Conservation (phyloP, 2,113 vertebrate genomes). For the Rafetus swinhoei region DNA sequence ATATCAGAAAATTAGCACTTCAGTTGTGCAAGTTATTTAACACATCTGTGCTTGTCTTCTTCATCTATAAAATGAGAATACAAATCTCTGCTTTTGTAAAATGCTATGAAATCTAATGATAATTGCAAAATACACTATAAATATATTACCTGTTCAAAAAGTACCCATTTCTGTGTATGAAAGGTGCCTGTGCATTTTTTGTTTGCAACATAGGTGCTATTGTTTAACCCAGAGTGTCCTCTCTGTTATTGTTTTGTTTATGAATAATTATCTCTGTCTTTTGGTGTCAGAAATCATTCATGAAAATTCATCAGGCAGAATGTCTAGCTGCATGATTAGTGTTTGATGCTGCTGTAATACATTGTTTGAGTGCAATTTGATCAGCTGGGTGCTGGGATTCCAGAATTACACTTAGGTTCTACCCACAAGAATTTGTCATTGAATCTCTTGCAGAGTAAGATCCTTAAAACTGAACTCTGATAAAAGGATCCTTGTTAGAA, state of each 20-base stretch:
- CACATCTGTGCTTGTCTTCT: background rate
- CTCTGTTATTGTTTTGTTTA: background rate
- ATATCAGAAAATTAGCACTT: background rate
- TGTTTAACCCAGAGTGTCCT: background rate
- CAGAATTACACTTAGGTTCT: background rate
- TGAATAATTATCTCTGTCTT: background rate
- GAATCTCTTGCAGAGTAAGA: background rate
- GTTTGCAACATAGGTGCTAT: background rate
- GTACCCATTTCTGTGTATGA: background rate
- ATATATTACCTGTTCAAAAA: background rate
- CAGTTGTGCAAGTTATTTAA: background rate
- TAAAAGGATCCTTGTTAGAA: background rate
- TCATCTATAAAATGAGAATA: background rate
- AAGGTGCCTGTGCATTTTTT: background rate
- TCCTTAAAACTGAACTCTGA: background rate
- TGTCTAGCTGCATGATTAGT: background rate
- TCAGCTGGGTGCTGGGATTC: background rate
- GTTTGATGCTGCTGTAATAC: background rate
- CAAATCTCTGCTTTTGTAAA: background rate
- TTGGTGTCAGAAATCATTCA: background rate
- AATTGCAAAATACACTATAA: background rate
- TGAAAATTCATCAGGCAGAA: background rate
- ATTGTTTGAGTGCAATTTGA: fast-evolving
- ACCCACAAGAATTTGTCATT: background rate
- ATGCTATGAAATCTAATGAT: background rate